These are phyloP conservation scores for Lipotes vexillifer DNA, from an alignment of 2,113 vertebrate genomes.

Conservation along the genomic window DNA sequence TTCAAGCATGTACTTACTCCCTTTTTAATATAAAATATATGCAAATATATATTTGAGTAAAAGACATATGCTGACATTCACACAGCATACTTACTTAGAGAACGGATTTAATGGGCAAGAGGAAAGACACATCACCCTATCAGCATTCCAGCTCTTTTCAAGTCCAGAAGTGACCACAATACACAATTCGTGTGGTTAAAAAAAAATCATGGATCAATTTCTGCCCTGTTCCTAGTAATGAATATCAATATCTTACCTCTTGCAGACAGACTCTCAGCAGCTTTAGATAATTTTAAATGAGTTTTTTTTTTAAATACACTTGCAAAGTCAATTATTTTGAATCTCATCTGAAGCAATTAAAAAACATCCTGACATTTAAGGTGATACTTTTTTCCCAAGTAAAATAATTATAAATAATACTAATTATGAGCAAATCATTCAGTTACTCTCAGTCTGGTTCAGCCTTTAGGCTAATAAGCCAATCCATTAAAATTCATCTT, in stretches of 20 bases:
- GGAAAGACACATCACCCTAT: neutral
- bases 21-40: neutral
- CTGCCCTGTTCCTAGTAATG: slow-evolving; percentile 59
- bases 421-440: slow-evolving; percentile 86
- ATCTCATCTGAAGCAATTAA: slow-evolving; percentile 84
- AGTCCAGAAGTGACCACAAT: slow-evolving; percentile 53
- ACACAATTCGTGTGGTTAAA: slow-evolving; percentile 64
- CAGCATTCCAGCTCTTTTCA: neutral
- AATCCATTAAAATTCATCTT: slow-evolving; percentile 85
- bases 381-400: slow-evolving; percentile 85
- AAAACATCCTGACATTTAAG: slow-evolving; percentile 86
- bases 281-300: slow-evolving; percentile 80
- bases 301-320: slow-evolving; percentile 76
- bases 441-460: slow-evolving; percentile 79
- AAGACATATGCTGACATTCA: neutral
- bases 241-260: slow-evolving; percentile 75
- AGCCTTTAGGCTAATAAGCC: slow-evolving; percentile 86
- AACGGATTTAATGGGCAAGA: neutral
- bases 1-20: neutral
- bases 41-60: neutral
- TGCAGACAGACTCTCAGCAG: slow-evolving; percentile 74
- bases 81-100: neutral
- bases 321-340: slow-evolving; percentile 78
- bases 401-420: slow-evolving; percentile 89
- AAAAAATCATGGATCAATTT: slow-evolving; percentile 69